A percentile compares a stretch with the other conserved stretches of the same genome.
phyloP scores from a whole-genome alignment of 2,113 vertebrate species.

The Scolopax mira region DNA sequence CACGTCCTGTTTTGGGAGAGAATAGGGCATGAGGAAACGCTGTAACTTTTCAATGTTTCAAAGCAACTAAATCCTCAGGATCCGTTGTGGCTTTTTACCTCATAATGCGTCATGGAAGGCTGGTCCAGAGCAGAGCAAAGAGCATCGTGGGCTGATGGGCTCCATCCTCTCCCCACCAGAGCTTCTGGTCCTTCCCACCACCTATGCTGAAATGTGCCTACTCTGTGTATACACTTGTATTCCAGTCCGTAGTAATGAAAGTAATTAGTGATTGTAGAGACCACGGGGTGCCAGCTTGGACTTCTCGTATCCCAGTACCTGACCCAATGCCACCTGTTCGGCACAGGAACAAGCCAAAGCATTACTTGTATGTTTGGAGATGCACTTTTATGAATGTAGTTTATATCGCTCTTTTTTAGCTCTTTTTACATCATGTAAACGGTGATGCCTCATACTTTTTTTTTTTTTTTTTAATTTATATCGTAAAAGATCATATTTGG shows the following conservation, averaged over 20 bases:
- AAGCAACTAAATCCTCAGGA: conserved; percentile 43
- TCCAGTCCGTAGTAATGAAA: neutral
- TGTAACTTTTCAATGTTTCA: neutral
- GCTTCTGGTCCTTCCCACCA: neutral
- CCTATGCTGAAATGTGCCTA: conserved; percentile 14
- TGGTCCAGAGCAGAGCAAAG: conserved; percentile 10
- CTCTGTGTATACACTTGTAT: neutral
- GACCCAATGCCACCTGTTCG: conserved; percentile 36
- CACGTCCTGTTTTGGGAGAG: neutral
- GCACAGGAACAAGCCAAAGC: conserved; percentile 81
- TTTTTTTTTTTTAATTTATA: conserved; percentile 86
- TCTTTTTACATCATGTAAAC: conserved; percentile 90
- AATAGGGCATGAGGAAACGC: neutral
- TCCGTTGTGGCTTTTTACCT: conserved; percentile 54
- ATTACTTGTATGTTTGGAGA: conserved; percentile 80
- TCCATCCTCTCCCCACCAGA: neutral
- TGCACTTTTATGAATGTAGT: conserved; percentile 95
- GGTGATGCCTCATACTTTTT: conserved; percentile 79
- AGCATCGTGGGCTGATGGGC: neutral
- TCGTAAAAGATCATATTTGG: conserved; percentile 82
- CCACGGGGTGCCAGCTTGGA: conserved; percentile 27
- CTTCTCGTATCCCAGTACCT: neutral
- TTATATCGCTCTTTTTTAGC: conserved; percentile 81
- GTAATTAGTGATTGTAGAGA: neutral
- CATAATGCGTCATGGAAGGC: neutral